Conservation (phyloP, 2,113 vertebrate species). For the Clarias gariepinus region DNA sequence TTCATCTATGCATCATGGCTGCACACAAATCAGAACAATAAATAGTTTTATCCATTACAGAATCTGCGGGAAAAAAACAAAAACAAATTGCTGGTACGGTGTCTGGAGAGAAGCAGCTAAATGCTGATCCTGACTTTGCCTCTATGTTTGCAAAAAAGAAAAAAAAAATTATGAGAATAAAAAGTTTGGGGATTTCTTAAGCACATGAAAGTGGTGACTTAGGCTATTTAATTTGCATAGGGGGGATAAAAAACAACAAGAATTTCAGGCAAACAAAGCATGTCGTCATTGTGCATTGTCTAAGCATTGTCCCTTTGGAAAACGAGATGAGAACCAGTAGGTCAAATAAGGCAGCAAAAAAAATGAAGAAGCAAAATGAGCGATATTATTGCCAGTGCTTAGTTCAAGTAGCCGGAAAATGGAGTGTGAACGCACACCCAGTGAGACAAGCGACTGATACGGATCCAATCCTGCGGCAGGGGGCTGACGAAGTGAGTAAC, state of each 20-base stretch:
- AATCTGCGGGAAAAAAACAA: not conserved
- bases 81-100: slow-evolving; percentile 30
- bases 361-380: slow-evolving; percentile 32
- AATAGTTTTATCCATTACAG: slow-evolving; percentile 8
- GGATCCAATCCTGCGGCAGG: slow-evolving; percentile 31
- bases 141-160: not conserved
- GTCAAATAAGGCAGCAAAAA: slow-evolving; percentile 54
- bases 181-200: no score
- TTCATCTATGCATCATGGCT: not conserved
- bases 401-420: slow-evolving; percentile 47
- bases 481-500: slow-evolving; percentile 28
- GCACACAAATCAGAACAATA: not conserved
- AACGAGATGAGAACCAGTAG: slow-evolving; percentile 31
- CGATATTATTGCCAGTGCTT: slow-evolving; percentile 60
- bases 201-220: slow-evolving; percentile 13
- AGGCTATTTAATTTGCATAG: slow-evolving; percentile 43
- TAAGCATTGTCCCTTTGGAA: slow-evolving; percentile 38
- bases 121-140: not conserved
- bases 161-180: not conserved
- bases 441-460: slow-evolving; percentile 11
- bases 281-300: slow-evolving; percentile 6
- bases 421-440: slow-evolving; percentile 6
- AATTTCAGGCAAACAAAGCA: slow-evolving; percentile 9
- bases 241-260: slow-evolving; percentile 47
- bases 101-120: slow-evolving; percentile 7